phyloP scores from a whole-genome alignment of 2,888 invertebrate genomes.

The Caenorhabditis afra region DNA sequence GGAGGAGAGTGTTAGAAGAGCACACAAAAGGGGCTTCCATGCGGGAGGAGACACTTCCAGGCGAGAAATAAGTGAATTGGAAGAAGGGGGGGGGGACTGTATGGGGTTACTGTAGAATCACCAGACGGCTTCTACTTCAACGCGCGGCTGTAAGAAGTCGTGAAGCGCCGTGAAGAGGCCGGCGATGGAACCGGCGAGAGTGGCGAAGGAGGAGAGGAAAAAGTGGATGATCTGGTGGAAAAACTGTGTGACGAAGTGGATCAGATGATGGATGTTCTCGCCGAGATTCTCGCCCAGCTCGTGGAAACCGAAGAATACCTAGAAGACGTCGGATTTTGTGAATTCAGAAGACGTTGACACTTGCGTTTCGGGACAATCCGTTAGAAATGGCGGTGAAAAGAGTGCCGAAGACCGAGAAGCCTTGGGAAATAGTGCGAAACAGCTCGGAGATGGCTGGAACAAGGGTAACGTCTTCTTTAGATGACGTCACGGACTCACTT shows the following conservation, averaged over 20 bases:
- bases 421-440: constrained; percentile 38
- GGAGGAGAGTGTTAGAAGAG: constrained; percentile 19
- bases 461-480: background rate
- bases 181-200: constrained; percentile 41
- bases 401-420: constrained; percentile 62
- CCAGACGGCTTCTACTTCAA: background rate
- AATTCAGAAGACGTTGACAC: constrained; percentile 3
- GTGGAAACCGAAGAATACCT: constrained; percentile 59
- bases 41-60: constrained; percentile 34
- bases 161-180: constrained; percentile 37
- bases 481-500: constrained; percentile 2
- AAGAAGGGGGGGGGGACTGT: too few relatives aligned
- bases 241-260: constrained; percentile 58
- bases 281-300: constrained; percentile 64
- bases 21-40: constrained; percentile 8
- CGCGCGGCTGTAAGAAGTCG: constrained; percentile 37
- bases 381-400: constrained; percentile 60
- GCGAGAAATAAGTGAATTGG: background rate
- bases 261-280: constrained; percentile 59
- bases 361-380: constrained; percentile 59
- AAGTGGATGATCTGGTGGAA: constrained; percentile 54
- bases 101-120: too few relatives aligned
- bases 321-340: background rate
- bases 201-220: constrained; percentile 41
- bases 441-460: constrained; percentile 35